Conservation (phyloP, 2,888 invertebrate genomes). For the Charanyca ferruginea region DNA sequence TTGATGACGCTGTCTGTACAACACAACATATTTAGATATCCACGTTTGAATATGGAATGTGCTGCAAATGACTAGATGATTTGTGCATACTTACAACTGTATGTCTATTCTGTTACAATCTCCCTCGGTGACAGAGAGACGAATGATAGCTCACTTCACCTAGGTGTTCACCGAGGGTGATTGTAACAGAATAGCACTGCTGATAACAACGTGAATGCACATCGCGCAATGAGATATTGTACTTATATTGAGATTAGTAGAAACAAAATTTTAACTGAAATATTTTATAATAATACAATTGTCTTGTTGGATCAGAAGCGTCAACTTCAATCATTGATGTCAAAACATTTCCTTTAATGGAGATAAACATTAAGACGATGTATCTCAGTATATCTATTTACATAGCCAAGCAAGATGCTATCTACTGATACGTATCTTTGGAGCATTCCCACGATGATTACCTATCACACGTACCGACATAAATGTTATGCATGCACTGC, state of each 20-base stretch:
- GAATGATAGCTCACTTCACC: too few species aligned
- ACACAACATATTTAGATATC: too few species aligned
- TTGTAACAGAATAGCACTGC: too few species aligned
- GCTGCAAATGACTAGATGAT: neutral
- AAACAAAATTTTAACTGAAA: neutral
- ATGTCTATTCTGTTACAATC: too few species aligned
- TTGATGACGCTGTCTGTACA: too few species aligned
- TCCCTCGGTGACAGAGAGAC: too few species aligned
- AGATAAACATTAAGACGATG: slow-evolving; percentile 30
- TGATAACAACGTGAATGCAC: too few species aligned
- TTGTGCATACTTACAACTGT: slow-evolving; percentile 1
- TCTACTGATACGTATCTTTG: slow-evolving; percentile 42
- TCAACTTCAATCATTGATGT: slow-evolving; percentile 4
- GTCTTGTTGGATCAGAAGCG: neutral
- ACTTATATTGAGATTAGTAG: neutral
- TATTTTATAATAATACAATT: neutral
- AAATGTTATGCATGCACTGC: slow-evolving; percentile 27
- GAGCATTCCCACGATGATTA: slow-evolving; percentile 51
- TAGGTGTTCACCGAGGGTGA: too few species aligned
- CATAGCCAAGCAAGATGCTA: slow-evolving; percentile 48
- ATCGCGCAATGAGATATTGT: too few species aligned
- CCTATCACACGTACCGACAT: slow-evolving; percentile 26
- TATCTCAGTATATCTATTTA: slow-evolving; percentile 27
- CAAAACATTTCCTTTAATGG: slow-evolving; percentile 29
- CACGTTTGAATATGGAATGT: neutral